These are phyloP conservation scores for Philaenus spumarius DNA, from an alignment of 1,140 invertebrate species.

Conservation along the genomic window DNA sequence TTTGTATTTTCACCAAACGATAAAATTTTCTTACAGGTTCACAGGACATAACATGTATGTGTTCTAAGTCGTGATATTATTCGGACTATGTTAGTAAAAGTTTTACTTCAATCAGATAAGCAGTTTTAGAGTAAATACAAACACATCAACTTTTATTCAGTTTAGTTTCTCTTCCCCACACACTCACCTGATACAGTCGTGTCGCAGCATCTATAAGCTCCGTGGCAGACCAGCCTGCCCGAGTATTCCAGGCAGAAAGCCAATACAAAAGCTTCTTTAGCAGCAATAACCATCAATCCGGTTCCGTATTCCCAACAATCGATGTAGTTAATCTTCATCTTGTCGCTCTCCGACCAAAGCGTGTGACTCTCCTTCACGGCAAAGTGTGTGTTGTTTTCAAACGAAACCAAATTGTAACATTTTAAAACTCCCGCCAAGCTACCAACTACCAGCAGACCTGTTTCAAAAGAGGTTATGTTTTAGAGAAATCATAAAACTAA, in stretches of 20 bases:
- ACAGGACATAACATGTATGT: no score
- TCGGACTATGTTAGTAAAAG: no score
- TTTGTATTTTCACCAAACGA: no score
- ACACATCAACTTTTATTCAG: no score
- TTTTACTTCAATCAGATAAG: no score
- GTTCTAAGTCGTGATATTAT: no score
- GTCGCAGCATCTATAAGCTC: slow-evolving; percentile 6
- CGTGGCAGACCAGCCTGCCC: neutral
- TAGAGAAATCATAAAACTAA: no score
- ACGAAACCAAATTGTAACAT: neutral
- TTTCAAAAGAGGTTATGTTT: neutral
- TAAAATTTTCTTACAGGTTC: no score
- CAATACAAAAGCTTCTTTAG: neutral
- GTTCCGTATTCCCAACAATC: neutral
- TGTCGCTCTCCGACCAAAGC: neutral
- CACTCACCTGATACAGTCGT: neutral
- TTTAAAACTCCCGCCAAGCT: neutral
- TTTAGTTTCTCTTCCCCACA: no score
- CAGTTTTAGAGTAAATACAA: no score
- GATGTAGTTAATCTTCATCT: neutral
- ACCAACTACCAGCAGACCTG: neutral
- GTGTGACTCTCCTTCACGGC: neutral
- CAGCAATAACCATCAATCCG: neutral
- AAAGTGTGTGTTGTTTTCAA: neutral
- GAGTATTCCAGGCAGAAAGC: neutral